Evolutionary conservation across 2,888 invertebrate species (phyloP).

Genomic region (Watsonalla cultraria): DNA sequence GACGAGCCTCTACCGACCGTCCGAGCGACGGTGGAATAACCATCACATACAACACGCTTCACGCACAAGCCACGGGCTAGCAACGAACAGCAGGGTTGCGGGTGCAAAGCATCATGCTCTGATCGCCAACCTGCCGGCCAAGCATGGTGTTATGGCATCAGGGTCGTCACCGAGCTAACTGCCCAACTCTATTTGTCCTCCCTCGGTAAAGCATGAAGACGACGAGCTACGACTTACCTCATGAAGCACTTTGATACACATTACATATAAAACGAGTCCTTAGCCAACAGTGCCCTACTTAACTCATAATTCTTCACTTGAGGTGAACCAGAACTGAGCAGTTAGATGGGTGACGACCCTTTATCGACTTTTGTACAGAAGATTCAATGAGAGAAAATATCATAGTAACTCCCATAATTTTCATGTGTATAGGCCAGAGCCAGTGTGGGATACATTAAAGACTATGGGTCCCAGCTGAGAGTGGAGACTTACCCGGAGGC

Average conservation of each 20-base stretch:
- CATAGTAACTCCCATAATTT: neutral
- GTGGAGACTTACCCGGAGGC: conserved; percentile 60
- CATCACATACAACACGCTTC: neutral
- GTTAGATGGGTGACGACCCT: neutral
- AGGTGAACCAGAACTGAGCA: neutral
- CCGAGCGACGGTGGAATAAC: neutral
- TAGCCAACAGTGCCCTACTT: neutral
- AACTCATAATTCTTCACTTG: neutral
- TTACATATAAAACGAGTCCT: too few species aligned
- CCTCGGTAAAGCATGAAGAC: neutral
- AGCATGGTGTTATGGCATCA: neutral
- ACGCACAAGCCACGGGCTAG: neutral
- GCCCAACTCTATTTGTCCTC: neutral
- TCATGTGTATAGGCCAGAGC: neutral
- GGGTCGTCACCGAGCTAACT: neutral
- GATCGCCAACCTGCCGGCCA: neutral
- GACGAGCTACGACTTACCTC: too few species aligned
- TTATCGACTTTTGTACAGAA: neutral
- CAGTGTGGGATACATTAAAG: neutral
- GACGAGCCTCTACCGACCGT: neutral
- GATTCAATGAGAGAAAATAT: too few species aligned
- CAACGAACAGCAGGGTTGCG: neutral
- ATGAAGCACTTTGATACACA: too few species aligned
- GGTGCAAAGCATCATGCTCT: neutral
- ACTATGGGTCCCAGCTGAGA: neutral